A percentile compares a stretch with the other conserved stretches of the same genome.
phyloP scores from a whole-genome alignment of 2,888 invertebrate genomes.

The Trichopria drosophilae region DNA sequence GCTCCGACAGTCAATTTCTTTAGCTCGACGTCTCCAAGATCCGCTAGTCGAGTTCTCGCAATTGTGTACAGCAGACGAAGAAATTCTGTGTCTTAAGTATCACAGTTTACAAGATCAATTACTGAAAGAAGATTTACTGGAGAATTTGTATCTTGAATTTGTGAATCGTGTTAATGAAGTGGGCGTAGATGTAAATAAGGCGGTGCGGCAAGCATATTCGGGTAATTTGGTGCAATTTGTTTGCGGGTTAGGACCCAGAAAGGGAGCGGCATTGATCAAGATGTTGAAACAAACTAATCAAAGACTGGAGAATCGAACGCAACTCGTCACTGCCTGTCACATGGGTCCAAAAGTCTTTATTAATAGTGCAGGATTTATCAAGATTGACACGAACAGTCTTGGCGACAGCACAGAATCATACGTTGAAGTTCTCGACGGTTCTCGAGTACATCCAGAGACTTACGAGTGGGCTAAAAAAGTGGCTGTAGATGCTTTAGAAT shows the following conservation, averaged over 20 bases:
- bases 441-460: slow-evolving; percentile 97
- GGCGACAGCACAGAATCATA: slow-evolving; percentile 94
- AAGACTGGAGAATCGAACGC: slow-evolving; percentile 90
- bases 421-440: slow-evolving; percentile 94
- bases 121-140: slow-evolving; percentile 81
- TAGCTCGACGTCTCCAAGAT: slow-evolving; percentile 91
- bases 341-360: slow-evolving; percentile 99
- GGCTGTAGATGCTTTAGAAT: slow-evolving; percentile 98
- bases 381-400: slow-evolving; percentile 94
- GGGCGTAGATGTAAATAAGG: slow-evolving; percentile 94
- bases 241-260: slow-evolving; percentile 94
- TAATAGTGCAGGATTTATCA: slow-evolving; percentile 98
- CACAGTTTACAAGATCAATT: slow-evolving; percentile 84
- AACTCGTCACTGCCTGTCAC: slow-evolving; percentile 87
- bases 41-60: slow-evolving; percentile 96
- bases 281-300: slow-evolving; percentile 89
- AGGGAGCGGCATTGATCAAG: slow-evolving; percentile 84
- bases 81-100: slow-evolving; percentile 90
- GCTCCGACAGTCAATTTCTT: slow-evolving; percentile 88
- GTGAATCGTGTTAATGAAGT: slow-evolving; percentile 97
- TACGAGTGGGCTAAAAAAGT: slow-evolving; percentile 99
- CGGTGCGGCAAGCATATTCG: slow-evolving; percentile 85
- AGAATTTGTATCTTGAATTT: slow-evolving; percentile 84
- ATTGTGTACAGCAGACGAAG: slow-evolving; percentile 93
- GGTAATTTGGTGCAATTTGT: slow-evolving; percentile 92